These are phyloP conservation scores for Pseudocheirus occidentalis DNA, from an alignment of 2,797 vertebrate genomes.

Conservation along the genomic window DNA sequence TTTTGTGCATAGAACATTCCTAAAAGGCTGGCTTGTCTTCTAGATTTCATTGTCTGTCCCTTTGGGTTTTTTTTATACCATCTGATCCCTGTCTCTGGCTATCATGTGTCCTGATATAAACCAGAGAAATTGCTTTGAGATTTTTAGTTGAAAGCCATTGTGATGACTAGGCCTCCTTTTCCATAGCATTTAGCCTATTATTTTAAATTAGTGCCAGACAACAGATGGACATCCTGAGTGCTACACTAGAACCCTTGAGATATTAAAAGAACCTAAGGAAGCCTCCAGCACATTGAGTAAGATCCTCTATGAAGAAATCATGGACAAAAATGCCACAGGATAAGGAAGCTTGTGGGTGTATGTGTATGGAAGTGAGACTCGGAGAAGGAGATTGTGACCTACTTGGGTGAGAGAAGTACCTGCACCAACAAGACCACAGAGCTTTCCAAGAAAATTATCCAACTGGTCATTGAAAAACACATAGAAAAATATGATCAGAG, in stretches of 20 bases:
- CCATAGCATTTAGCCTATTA: neutral
- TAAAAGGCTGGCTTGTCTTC: neutral
- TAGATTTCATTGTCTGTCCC: neutral
- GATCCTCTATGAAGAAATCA: neutral
- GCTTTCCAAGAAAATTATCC: neutral
- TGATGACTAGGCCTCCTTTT: neutral
- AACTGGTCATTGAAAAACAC: neutral
- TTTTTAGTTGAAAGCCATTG: neutral
- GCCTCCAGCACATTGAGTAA: neutral
- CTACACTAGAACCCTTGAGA: neutral
- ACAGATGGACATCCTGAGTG: neutral
- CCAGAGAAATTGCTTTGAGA: neutral
- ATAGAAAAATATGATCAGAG: neutral
- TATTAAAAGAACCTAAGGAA: neutral
- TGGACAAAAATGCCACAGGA: neutral
- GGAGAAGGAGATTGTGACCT: too few relatives aligned
- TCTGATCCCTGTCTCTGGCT: neutral
- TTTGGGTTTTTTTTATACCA: neutral
- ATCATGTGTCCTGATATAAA: neutral
- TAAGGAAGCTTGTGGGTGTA: neutral
- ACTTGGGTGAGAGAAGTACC: neutral
- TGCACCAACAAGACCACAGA: neutral
- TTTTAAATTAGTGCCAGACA: neutral
- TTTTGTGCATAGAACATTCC: neutral
- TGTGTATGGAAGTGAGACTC: neutral